phyloP scores from a whole-genome alignment of 2,888 invertebrate species.

The Leptinotarsa juncta region DNA sequence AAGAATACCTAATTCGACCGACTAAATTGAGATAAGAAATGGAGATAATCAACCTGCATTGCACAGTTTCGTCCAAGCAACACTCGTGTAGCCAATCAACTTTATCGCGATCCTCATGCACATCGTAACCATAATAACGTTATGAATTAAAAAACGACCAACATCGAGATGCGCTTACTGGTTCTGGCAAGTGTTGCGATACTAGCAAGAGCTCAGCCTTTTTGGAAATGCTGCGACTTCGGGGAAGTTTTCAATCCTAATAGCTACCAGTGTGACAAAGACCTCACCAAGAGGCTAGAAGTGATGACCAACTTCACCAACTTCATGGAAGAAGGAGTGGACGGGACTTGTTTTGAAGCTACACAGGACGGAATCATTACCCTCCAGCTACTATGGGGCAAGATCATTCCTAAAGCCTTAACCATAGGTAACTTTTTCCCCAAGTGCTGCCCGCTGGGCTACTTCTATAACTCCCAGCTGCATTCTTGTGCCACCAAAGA shows the following conservation, averaged over 20 bases:
- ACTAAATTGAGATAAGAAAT: neutral
- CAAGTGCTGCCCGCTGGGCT: conserved; percentile 57
- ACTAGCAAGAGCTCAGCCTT: neutral
- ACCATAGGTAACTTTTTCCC: conserved; percentile 39
- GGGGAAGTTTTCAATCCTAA: conserved; percentile 28
- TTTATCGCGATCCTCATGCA: neutral
- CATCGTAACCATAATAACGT: neutral
- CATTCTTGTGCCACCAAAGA: conserved; percentile 50
- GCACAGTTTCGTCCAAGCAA: neutral
- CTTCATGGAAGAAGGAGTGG: conserved; percentile 14
- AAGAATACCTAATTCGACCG: conserved; percentile 9
- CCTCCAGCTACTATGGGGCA: conserved; percentile 2
- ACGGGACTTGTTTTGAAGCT: conserved; percentile 35
- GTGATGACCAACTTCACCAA: conserved; percentile 30
- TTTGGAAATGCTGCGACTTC: conserved; percentile 31
- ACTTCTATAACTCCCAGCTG: conserved; percentile 47
- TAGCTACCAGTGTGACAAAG: conserved; percentile 24
- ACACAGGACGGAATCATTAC: conserved; percentile 18
- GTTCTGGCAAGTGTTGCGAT: neutral
- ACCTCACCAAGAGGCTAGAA: conserved; percentile 27
- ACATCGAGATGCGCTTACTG: neutral
- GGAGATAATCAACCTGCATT: neutral
- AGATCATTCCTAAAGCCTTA: conserved; percentile 1
- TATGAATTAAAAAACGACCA: neutral
- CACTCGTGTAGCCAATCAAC: neutral